Evolutionary conservation across 2,797 vertebrate species (phyloP).

Genomic region (Enoplosus armatus): DNA sequence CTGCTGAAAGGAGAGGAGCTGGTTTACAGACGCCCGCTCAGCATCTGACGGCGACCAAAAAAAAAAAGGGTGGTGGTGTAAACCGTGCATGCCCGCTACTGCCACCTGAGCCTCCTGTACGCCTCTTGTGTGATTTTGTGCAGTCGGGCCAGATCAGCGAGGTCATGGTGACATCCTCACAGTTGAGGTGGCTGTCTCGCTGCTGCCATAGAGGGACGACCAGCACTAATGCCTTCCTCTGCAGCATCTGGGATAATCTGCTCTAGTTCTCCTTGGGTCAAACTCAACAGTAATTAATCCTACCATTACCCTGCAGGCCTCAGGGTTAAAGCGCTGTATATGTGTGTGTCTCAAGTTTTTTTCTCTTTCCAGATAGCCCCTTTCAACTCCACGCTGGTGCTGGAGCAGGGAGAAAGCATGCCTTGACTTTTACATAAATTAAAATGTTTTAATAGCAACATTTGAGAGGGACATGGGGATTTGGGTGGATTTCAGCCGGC

Average conservation of each 20-base stretch:
- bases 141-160: slow-evolving; percentile 48
- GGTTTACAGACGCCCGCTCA: slow-evolving; percentile 37
- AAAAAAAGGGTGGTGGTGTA: slow-evolving; percentile 6
- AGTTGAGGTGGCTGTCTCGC: slow-evolving; percentile 58
- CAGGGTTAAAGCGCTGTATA: slow-evolving; percentile 62
- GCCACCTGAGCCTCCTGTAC: slow-evolving; percentile 46
- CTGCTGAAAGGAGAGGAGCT: slow-evolving; percentile 61
- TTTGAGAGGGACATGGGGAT: slow-evolving; percentile 54
- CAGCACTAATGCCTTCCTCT: slow-evolving; percentile 74
- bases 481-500: slow-evolving; percentile 55
- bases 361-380: slow-evolving; percentile 37
- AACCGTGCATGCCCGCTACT: slow-evolving; percentile 3
- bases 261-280: slow-evolving; percentile 83
- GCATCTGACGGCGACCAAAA: slow-evolving; percentile 24
- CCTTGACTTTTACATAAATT: slow-evolving; percentile 52
- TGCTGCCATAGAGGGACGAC: slow-evolving; percentile 54
- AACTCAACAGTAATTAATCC: slow-evolving; percentile 85
- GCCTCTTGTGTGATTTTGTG: slow-evolving; percentile 42
- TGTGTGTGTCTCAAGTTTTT: slow-evolving; percentile 55
- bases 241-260: slow-evolving; percentile 83
- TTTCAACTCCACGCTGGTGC: slow-evolving; percentile 43
- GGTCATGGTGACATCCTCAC: slow-evolving; percentile 64
- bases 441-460: slow-evolving; percentile 61
- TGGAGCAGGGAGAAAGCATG: slow-evolving; percentile 5
- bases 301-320: slow-evolving; percentile 69